These are phyloP conservation scores for Diadegma fenestrale DNA, from an alignment of 2,888 invertebrate species.

Conservation along the genomic window DNA sequence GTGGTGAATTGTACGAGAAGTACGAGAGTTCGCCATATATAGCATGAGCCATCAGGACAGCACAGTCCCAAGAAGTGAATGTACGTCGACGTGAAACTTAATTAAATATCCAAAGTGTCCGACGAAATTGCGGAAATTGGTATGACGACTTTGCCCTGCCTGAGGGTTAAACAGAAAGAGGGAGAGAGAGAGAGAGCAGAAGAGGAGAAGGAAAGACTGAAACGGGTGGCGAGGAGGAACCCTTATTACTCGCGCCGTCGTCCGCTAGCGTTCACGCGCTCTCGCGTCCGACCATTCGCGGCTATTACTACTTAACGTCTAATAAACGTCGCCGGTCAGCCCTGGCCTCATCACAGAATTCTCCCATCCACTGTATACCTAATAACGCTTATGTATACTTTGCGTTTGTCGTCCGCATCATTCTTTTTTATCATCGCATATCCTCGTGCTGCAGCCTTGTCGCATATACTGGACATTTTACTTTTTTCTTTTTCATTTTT, in stretches of 20 bases:
- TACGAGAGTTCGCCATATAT: constrained; percentile 57
- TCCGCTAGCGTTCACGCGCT: constrained; percentile 72
- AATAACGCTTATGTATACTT: constrained; percentile 28
- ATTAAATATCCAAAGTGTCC: constrained; percentile 85
- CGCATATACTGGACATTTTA: constrained; percentile 3
- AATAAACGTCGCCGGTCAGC: constrained; percentile 82
- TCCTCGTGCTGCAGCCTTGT: constrained; percentile 51
- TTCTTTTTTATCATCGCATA: constrained; percentile 70
- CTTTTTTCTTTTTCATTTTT: background rate
- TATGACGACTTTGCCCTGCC: constrained; percentile 81
- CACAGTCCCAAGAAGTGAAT: constrained; percentile 78
- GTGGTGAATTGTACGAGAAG: constrained; percentile 31
- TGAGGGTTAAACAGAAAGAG: constrained; percentile 31
- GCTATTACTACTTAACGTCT: constrained; percentile 84
- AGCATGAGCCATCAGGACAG: constrained; percentile 52
- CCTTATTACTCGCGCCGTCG: constrained; percentile 77
- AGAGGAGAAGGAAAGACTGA: background rate
- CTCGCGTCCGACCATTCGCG: constrained; percentile 79
- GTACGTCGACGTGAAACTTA: constrained; percentile 84
- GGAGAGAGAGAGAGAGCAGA: background rate
- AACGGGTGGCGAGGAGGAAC: constrained; percentile 29
- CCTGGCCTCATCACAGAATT: constrained; percentile 33
- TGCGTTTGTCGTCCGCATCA: constrained; percentile 70
- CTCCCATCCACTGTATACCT: constrained; percentile 1
- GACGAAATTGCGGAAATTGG: constrained; percentile 84